phyloP scores from a whole-genome alignment of 2,113 vertebrate species.

The Menura novaehollandiae region DNA sequence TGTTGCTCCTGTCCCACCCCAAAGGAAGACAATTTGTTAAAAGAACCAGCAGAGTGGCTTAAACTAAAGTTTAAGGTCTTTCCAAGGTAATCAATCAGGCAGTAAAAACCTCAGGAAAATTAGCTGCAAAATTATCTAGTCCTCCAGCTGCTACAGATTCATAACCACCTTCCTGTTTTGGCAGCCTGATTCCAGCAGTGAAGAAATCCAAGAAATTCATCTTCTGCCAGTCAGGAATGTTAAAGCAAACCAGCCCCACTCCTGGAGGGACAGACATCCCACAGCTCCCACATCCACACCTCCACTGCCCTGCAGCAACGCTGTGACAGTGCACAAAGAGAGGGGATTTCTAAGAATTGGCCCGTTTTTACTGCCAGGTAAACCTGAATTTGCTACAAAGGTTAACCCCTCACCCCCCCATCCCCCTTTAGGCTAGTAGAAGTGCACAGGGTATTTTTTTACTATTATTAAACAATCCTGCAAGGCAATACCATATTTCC shows the following conservation, averaged over 20 bases:
- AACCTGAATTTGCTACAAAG: neutral
- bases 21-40: neutral
- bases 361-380: neutral
- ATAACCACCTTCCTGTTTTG: neutral
- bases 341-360: neutral
- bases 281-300: neutral
- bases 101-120: neutral
- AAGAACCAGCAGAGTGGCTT: neutral
- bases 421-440: neutral
- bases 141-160: neutral
- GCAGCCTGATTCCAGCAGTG: neutral
- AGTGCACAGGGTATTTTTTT: neutral
- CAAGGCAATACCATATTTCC: neutral
- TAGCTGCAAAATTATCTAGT: neutral
- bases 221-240: neutral
- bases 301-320: fast-evolving
- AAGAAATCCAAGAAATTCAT: neutral
- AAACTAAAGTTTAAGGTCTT: neutral
- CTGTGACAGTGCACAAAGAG: fast-evolving
- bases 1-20: neutral
- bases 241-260: neutral
- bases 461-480: neutral
- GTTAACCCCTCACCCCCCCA: neutral
- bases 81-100: neutral
- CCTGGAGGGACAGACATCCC: neutral